Percentiles rank a stretch among this genome's conserved stretches.
Conservation (phyloP, 2,797 vertebrate genomes). For the Aselliscus stoliczkanus region DNA sequence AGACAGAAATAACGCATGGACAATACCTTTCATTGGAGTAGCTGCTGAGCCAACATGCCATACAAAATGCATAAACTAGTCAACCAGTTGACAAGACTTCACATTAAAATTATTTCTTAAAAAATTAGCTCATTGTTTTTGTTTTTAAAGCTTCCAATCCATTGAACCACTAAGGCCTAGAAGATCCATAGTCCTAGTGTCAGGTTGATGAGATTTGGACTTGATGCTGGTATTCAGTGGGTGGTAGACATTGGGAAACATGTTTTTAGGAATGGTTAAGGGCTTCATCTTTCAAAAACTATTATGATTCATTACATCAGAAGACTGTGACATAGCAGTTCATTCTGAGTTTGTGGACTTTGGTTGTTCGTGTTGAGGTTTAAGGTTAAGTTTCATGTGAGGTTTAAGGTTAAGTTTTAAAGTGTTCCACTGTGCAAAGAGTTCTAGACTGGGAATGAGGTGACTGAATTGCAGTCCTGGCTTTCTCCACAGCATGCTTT, state of each 20-base stretch:
- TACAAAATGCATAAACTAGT: slow-evolving; percentile 29
- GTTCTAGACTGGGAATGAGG: background rate
- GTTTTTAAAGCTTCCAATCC: background rate
- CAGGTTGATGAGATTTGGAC: background rate
- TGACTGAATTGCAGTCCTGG: background rate
- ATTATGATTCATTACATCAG: background rate
- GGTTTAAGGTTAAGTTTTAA: background rate
- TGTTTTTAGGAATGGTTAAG: background rate
- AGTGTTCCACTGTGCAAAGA: background rate
- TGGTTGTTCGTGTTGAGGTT: background rate
- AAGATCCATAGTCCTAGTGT: background rate
- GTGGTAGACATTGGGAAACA: background rate
- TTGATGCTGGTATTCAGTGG: background rate
- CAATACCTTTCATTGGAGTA: slow-evolving; percentile 61
- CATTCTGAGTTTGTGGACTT: background rate
- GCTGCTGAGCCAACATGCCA: slow-evolving; percentile 37
- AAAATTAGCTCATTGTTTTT: background rate
- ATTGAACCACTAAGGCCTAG: background rate
- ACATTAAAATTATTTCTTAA: background rate
- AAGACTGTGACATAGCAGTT: background rate
- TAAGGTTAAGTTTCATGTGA: background rate
- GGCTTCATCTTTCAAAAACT: background rate
- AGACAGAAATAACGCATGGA: slow-evolving; percentile 63
- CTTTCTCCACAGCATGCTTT: background rate
- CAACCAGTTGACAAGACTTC: background rate